Percentiles rank a stretch among this genome's conserved stretches.
These are phyloP conservation scores for Ameiurus melas DNA, from an alignment of 2,113 vertebrate species.

Conservation along the genomic window DNA sequence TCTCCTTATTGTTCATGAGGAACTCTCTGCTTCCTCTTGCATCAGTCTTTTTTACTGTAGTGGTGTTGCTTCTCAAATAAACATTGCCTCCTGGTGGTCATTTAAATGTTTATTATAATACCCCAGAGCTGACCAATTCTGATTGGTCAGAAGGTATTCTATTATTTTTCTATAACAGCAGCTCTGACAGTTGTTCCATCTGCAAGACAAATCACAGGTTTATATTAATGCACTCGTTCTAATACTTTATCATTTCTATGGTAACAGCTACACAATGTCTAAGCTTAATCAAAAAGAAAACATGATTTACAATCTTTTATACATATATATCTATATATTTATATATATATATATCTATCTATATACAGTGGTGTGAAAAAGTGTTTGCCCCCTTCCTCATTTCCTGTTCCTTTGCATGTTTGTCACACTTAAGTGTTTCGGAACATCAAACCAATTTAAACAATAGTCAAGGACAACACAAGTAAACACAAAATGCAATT, in stretches of 20 bases:
- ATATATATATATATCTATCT: too few relatives aligned
- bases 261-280: neutral
- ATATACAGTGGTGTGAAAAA: too few relatives aligned
- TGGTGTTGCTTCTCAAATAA: neutral
- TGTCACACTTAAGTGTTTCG: too few relatives aligned
- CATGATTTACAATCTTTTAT: too few relatives aligned
- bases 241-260: neutral
- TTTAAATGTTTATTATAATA: neutral
- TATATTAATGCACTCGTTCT: neutral
- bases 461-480: too few relatives aligned
- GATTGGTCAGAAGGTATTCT: neutral
- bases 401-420: too few relatives aligned
- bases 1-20: neutral
- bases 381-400: too few relatives aligned
- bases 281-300: neutral
- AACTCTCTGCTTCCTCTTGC: neutral
- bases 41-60: neutral
- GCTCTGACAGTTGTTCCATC: neutral
- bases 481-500: too few relatives aligned
- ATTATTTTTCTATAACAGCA: neutral
- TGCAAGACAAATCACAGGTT: neutral
- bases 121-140: neutral
- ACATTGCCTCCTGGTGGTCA: conserved; percentile 28
- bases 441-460: too few relatives aligned
- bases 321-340: too few relatives aligned